Evolutionary conservation across 2,797 vertebrate species (phyloP), one percentile per base, ranked within the genome.

Genomic region (Sciaenops ocellatus): DNA sequence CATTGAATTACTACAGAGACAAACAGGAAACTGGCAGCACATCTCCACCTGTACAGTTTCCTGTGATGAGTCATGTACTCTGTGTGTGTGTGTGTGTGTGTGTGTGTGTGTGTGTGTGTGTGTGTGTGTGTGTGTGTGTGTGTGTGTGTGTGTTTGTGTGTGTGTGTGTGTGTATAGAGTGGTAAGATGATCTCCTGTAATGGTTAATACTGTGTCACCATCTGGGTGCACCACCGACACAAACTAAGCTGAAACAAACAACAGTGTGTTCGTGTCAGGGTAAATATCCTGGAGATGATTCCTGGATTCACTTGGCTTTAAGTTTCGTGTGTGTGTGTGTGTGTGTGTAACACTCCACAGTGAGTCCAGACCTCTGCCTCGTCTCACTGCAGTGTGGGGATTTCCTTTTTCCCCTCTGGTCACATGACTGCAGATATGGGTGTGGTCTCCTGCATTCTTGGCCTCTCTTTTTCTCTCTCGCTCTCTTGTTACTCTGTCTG

Each of bases 381-480:
- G 0, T 73, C 75, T 82, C 78, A 82, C 84, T 90, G 89, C 88
- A 87, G 85, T 89, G 78, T 86, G 86, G 91, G 93, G 92, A 93
- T 94, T 94, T 95, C 93, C 93, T 94, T 88, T 85, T 89, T 86
- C 89, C 89, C 84, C 79, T 82, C 80, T 54, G 85, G 90, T 93
- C 93, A 94, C 76, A 64, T 95, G 94, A 94, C 93, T 94, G 90
- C 92, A 95, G 94, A 91, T 80, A 90, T 89, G 93, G 95, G 95
- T 94, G 94, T 94, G 93, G 93, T 92, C 88, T 92, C 88, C 84
- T 91, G 85, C 90, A 93, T 92, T 91, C 86, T 88, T 86, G 86
- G 80, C 83, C 78, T 82, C 73, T 78, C 68, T 74, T 73, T 81
- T 15, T 61, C 42, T 67, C 22, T 22, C 44, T 74, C 12, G 0